Conservation (phyloP, 2,113 vertebrate genomes). For the Todiramphus saurophagus region DNA sequence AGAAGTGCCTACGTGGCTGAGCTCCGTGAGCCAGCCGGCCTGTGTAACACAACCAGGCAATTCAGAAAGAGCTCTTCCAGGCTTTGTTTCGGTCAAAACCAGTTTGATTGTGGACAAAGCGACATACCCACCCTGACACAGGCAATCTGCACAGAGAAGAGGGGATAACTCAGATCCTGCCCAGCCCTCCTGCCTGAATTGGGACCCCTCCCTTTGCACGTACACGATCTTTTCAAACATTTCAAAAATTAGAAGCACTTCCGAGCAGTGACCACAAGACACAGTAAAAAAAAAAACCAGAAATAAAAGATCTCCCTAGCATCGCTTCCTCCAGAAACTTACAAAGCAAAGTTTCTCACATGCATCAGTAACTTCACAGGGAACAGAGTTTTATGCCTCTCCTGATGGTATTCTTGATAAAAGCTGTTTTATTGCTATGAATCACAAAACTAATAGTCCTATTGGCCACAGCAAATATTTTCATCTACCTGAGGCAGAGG, state of each 20-base stretch:
- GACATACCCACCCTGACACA: rapidly evolving
- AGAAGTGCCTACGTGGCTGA: background rate
- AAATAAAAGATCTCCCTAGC: no score
- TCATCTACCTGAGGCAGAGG: constrained; percentile 60
- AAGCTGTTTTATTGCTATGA: constrained; percentile 28
- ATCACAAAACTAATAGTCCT: constrained; percentile 69
- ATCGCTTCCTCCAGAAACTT: background rate
- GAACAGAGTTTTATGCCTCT: constrained; percentile 55
- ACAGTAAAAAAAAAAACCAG: background rate
- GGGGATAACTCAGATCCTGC: background rate
- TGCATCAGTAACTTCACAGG: constrained; percentile 9
- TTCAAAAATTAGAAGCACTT: no score
- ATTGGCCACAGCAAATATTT: constrained; percentile 74
- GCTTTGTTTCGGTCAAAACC: background rate
- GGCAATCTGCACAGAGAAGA: background rate
- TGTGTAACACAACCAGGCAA: background rate
- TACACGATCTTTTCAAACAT: background rate
- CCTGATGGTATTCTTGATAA: constrained; percentile 43
- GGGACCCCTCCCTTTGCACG: background rate
- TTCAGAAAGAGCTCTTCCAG: background rate
- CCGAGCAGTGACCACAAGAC: no score
- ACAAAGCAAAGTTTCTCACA: constrained; percentile 36
- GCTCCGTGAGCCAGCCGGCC: background rate
- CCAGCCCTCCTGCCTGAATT: background rate
- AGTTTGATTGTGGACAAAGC: background rate